Percentiles rank a stretch among this genome's conserved stretches.
Conservation (phyloP, 2,888 invertebrate genomes). For the Monopis laevigella region DNA sequence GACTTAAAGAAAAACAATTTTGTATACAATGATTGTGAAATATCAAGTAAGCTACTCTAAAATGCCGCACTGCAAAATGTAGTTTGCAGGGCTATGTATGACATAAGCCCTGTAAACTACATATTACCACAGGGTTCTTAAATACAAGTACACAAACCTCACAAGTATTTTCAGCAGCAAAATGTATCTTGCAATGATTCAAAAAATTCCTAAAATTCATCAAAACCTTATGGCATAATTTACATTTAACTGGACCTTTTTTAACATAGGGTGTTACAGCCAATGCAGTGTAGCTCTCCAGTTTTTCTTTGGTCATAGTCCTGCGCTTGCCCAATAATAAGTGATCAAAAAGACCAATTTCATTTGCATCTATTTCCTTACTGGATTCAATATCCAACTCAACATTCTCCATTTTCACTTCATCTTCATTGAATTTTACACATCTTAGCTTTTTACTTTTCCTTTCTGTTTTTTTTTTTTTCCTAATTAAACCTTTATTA, state of each 20-base stretch:
- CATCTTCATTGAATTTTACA: background rate
- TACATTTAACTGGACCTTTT: constrained; percentile 13
- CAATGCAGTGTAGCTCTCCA: constrained; percentile 4
- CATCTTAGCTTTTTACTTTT: background rate
- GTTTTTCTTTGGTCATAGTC: constrained; percentile 10
- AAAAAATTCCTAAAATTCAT: constrained; percentile 11
- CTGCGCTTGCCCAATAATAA: constrained; percentile 2
- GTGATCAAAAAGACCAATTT: constrained; percentile 3
- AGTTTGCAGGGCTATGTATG: no score
- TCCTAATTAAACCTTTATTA: background rate
- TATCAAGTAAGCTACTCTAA: no score
- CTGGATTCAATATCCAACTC: background rate
- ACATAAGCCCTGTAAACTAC: no score
- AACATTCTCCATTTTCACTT: constrained; percentile 1
- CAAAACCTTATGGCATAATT: constrained; percentile 10
- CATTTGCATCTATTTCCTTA: constrained; percentile 1
- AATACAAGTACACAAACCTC: no score
- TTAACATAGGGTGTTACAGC: constrained; percentile 7
- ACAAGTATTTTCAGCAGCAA: constrained; percentile 14
- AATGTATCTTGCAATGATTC: constrained; percentile 14
- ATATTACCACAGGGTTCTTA: no score
- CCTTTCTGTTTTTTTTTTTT: background rate
- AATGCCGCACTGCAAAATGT: no score
- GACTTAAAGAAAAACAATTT: no score
- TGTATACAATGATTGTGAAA: no score